A percentile compares a stretch with the other conserved stretches of the same genome.
phyloP scores from a whole-genome alignment of 2,888 invertebrate species.

The Drosophila affinis region DNA sequence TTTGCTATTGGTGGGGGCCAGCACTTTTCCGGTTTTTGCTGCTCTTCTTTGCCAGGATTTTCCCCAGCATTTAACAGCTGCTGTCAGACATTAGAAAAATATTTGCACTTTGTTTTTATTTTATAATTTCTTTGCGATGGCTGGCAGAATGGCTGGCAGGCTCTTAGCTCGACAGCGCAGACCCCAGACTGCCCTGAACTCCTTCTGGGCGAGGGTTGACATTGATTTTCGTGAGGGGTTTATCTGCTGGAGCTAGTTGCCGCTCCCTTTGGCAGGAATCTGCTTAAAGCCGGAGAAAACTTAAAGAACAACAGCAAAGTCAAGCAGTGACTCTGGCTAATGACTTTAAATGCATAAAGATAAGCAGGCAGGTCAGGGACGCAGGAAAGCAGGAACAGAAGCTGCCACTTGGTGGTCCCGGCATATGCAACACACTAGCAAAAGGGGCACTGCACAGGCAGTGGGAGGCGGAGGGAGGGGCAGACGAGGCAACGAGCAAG shows the following conservation, averaged over 20 bases:
- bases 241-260: no score
- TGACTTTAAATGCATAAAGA: constrained; percentile 77
- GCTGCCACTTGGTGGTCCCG: constrained; percentile 41
- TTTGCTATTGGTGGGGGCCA: constrained; percentile 6
- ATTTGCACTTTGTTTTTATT: constrained; percentile 63
- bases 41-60: constrained; percentile 18
- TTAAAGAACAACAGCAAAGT: not conserved
- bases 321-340: constrained; percentile 50
- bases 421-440: constrained; percentile 48
- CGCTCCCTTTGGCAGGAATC: constrained; percentile 6
- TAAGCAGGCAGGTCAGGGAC: constrained; percentile 56
- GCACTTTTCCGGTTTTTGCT: constrained; percentile 15
- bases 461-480: not conserved
- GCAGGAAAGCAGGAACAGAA: not conserved
- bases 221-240: constrained; percentile 49
- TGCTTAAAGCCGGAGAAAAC: constrained; percentile 21
- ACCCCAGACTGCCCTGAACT: constrained; percentile 21
- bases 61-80: constrained; percentile 51
- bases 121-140: constrained; percentile 45
- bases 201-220: constrained; percentile 30
- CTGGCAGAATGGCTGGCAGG: constrained; percentile 29
- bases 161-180: constrained; percentile 20
- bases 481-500: constrained; percentile 23
- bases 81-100: constrained; percentile 71
- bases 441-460: constrained; percentile 4